Evolutionary conservation across 2,797 vertebrate species (phyloP), one percentile per base, ranked within the genome.

Genomic region (Antrozous pallidus): DNA sequence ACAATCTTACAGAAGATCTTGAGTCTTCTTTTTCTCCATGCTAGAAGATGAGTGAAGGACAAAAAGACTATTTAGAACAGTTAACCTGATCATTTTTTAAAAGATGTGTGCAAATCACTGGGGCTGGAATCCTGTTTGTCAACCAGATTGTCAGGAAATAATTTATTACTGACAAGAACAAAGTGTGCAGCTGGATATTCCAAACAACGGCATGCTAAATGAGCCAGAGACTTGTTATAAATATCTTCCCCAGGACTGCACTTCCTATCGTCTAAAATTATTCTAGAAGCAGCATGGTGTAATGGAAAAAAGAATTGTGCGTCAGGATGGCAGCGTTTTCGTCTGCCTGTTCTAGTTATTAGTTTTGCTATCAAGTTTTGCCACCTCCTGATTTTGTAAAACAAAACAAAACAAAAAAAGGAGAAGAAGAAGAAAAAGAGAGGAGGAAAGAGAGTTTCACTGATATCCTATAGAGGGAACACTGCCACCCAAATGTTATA

Each of bases 31-130:
- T 88, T 93, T 96, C n/a, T 94, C 84, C 63, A 77, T 93, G 88
- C 77, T 94, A 56, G 58, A 94, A 98, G 95, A 92, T 88, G 93
- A 3, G 0, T 86, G 77, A 96, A 97, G 96, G 95, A 94, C 94
- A 97, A 97, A 96, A 97, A 94, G 91, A 13, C 96, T 94, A 94
- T 95, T 97, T 96, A 79, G 91, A 96, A 94, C 61, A 93, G 96
- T 33, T 95, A 73, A 92, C 97, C 97, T 97, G 96, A 97, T 97
- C 91, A 90, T 90, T 98, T 98, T 97, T 97, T 86, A 96, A 95
- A 94, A 73, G 92, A 96, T 47, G 92, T 88, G 94, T 80, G 79
- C 96, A 92, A 95, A 96, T 92, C 81, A 95, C 88, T 77, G 74
- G 93, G 95, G 94, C 97, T 96, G 88, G 95, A 67, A 94, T 97